Base-by-base conservation (phyloP, 2,113 vertebrate species). In the Cricetomys ansorgei region DNA sequence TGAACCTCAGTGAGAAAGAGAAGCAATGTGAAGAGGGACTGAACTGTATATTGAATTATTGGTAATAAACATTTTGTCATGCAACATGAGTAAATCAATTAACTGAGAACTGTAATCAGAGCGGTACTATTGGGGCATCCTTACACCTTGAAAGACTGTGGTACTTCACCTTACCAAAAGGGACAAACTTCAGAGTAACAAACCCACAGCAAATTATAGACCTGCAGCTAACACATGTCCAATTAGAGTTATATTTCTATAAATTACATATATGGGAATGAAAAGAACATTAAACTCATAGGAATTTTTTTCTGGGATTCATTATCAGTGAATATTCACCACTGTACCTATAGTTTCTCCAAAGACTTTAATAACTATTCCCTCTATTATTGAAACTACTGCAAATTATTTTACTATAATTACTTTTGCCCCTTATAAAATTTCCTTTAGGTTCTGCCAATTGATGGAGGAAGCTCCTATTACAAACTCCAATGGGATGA, bases 401-500 rank as follows among this genome's bases (percentile, higher is more conserved):
- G 88, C 98, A 97, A 99, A 98, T 98, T 98, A 98, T 98, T 98
- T 98, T 98, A 98, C 98, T 99, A 97, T 99, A 98, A 98, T 98
- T 99, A 99, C 97, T 98, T 98, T 98, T 98, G 97, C 98, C 98
- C 97, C 96, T 98, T 99, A 50, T 67, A 98, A 98, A 98, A 98
- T 99, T 98, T 99, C 97, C 98, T 98, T 98, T 98, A 98, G 97
- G 96, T 98, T 99, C 97, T 99, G 99, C 99, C 99, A 99, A 99
- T 99, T 98, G 98, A 99, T 99, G 98, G 98, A 98, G 98, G 98
- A 99, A 98, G 96, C 98, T 99, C 99, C 98, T 97, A 99, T 98
- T 99, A 99, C 98, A 99, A 98, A 99, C 98, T 99, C 99, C 99
- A 99, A 98, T 99, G 99, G 98, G 99, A 99, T 99, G 99, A 99